Evolutionary conservation across 2,888 invertebrate species (phyloP), one percentile per base, ranked within the genome.

Genomic region (Cataglyphis livida): DNA sequence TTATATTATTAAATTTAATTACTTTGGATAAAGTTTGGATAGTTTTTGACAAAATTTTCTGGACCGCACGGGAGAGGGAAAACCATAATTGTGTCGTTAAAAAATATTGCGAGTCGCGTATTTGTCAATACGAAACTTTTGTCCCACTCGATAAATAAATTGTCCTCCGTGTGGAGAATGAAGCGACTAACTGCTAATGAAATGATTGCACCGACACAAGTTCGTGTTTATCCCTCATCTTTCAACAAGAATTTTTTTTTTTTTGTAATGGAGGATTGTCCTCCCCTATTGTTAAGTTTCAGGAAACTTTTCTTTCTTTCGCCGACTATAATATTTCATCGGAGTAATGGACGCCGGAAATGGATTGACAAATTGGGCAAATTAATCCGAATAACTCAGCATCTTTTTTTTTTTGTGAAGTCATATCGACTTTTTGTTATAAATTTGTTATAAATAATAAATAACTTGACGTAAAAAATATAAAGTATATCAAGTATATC

Each of bases 201-300:
- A 88, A 88, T 83, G 83, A 88, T 85, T 83, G 62, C 68, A 74
- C 44, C 57, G 71, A 32, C 18, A 51, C 78, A 81, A 81, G 66
- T 87, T 87, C 75, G 86, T 86, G 89, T 87, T 89, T 89, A 82
- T 82, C 75, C 79, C 84, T 84, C 87, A 76, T 87, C 81, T 83
- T 82, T 85, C 75, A 66, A 35, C 59, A 76, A 74, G 64, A 76
- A 78, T 82, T 82, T 86, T 83, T 84, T 25, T 25, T 25, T 25
- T 25, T 25, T 82, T 81, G 68, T 83, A 81, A 74, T 64, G 38
- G 51, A 81, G 38, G 12, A 51, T 38, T 62, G 81, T 54, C 38
- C n/a, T 75, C 64, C 28, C 38, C 41, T 64, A 61, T 75, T 62
- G 54, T 64, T 48, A 48, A n/a, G 44, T 54, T 62, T 25, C 28